A percentile compares a stretch with the other conserved stretches of the same genome.
phyloP scores from a whole-genome alignment of 2,797 vertebrate genomes.

The Cyclura pinguis region DNA sequence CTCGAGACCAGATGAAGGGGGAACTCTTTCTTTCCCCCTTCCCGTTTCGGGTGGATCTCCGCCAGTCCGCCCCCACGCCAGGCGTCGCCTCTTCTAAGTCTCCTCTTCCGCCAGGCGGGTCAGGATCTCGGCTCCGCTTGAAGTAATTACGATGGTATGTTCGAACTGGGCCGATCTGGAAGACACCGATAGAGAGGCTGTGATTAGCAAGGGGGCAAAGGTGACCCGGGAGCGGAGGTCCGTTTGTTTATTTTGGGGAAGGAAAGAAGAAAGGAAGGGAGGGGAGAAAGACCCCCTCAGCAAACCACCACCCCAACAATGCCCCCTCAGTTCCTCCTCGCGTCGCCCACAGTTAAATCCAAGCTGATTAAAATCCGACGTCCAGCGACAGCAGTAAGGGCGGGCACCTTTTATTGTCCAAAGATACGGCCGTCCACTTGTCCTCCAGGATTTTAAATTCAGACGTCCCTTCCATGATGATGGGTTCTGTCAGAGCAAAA shows the following conservation, averaged over 20 bases:
- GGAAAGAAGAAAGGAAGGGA: not conserved
- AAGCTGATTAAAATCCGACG: not conserved
- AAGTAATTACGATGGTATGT: constrained; percentile 91
- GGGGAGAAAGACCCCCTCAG: not conserved
- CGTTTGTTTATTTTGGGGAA: not conserved
- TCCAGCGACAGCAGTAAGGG: not conserved
- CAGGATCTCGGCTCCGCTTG: constrained; percentile 88
- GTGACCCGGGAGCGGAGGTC: not conserved
- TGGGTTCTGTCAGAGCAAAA: constrained; percentile 87
- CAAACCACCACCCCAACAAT: not conserved
- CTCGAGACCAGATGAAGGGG: not conserved
- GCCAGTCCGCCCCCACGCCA: too few species aligned
- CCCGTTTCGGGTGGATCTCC: not conserved
- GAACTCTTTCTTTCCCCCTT: too few species aligned
- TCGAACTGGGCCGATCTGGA: constrained; percentile 92
- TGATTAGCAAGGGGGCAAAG: constrained; percentile 41
- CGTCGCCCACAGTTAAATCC: not conserved
- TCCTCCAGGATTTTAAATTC: constrained; percentile 92
- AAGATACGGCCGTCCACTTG: constrained; percentile 93
- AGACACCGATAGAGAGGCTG: constrained; percentile 50
- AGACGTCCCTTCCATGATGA: constrained; percentile 92
- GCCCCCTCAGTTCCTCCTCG: not conserved
- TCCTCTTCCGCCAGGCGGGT: constrained; percentile 76
- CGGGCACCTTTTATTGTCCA: constrained; percentile 91
- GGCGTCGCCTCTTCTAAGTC: constrained; percentile 53